These are phyloP conservation scores for Drosophila gunungcola DNA, from an alignment of 1,140 invertebrate genomes.

Conservation along the genomic window DNA sequence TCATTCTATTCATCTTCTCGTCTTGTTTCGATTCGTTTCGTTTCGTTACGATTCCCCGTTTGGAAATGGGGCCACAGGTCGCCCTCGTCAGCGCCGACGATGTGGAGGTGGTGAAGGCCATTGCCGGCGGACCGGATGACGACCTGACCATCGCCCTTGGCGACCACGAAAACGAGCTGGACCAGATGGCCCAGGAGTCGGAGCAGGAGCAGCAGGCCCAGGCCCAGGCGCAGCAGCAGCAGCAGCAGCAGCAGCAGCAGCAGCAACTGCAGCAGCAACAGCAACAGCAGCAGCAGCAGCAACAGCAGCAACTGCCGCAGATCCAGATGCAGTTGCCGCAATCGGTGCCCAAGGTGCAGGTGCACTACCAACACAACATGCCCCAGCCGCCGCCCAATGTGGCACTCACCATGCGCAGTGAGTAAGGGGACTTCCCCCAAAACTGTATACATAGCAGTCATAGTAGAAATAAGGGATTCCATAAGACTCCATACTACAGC, in stretches of 20 bases:
- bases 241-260: constrained; percentile 86
- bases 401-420: constrained; percentile 79
- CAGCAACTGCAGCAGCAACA: constrained; percentile 86
- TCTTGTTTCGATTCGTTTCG: neutral
- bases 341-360: constrained; percentile 72
- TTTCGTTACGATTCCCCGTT: neutral
- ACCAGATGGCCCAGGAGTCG: constrained; percentile 89
- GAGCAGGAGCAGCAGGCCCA: constrained; percentile 86
- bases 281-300: constrained; percentile 86
- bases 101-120: constrained; percentile 88
- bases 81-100: constrained; percentile 85
- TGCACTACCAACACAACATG: constrained; percentile 86
- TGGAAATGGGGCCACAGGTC: constrained; percentile 55
- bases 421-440: constrained; percentile 26
- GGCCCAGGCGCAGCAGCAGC: constrained; percentile 87
- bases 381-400: constrained; percentile 74
- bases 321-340: constrained; percentile 86
- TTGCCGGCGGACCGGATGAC: constrained; percentile 83
- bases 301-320: constrained; percentile 85
- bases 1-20: constrained; percentile 20
- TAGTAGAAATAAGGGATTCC: no score
- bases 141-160: constrained; percentile 75
- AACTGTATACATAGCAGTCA: no score
- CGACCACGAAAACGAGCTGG: constrained; percentile 87
- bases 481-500: no score